phyloP scores from a whole-genome alignment of 92 coral and sea anemone species.

The Epizoanthus stellaris region DNA sequence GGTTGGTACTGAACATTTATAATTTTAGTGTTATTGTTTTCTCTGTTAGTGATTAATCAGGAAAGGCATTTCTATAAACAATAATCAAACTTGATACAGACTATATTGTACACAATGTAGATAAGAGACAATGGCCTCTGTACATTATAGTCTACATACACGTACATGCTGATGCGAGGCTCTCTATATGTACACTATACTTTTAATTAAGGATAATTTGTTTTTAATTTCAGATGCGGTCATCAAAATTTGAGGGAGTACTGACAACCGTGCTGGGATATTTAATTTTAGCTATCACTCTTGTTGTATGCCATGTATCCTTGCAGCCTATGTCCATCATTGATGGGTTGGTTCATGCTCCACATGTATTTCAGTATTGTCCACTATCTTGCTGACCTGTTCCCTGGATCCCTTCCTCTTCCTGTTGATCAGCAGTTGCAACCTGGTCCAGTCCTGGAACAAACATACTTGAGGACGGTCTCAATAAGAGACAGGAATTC shows the following conservation, averaged over 20 bases:
- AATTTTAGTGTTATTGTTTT: too few relatives aligned
- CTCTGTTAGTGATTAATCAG: too few relatives aligned
- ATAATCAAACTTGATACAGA: too few relatives aligned
- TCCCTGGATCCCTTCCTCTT: background rate
- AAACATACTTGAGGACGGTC: too few relatives aligned
- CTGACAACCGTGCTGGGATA: conserved; percentile 92
- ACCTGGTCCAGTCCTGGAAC: too few relatives aligned
- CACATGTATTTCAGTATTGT: background rate
- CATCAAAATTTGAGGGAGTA: conserved; percentile 90
- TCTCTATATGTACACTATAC: background rate
- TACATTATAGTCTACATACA: background rate
- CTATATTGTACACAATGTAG: too few relatives aligned
- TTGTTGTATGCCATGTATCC: conserved; percentile 97
- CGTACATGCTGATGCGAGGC: background rate
- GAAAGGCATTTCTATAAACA: too few relatives aligned
- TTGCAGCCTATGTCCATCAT: conserved; percentile 23
- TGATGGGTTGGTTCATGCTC: background rate
- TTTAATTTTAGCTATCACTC: conserved; percentile 82
- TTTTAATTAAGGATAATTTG: background rate
- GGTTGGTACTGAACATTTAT: too few relatives aligned
- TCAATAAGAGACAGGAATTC: too few relatives aligned
- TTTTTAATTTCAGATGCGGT: conserved; percentile 77
- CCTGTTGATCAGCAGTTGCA: background rate
- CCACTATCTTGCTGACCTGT: background rate
- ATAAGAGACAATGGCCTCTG: background rate